These are phyloP conservation scores for Microtus ochrogaster DNA, from an alignment of 2,113 vertebrate species.

Conservation along the genomic window DNA sequence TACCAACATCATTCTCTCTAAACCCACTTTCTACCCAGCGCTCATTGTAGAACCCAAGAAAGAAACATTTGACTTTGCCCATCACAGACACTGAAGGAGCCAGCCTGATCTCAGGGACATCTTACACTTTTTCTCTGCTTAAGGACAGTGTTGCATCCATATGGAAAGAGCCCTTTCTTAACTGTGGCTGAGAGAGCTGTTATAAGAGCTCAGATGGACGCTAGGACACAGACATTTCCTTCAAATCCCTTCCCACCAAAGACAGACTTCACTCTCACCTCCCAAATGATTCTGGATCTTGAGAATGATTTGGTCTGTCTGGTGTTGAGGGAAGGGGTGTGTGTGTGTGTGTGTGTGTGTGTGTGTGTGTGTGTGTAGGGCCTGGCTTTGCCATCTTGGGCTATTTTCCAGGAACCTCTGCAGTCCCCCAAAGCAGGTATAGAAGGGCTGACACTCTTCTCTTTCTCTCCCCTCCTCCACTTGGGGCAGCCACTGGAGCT, in stretches of 20 bases:
- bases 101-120: conserved; percentile 22
- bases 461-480: neutral
- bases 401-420: conserved; percentile 24
- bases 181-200: neutral
- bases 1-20: neutral
- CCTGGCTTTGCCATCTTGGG: conserved; percentile 3
- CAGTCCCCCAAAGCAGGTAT: neutral
- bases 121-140: neutral
- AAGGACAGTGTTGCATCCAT: neutral
- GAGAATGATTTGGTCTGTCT: conserved; percentile 24
- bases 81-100: conserved; percentile 34
- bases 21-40: neutral
- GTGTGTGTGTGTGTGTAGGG: neutral
- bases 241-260: conserved; percentile 38
- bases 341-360: neutral
- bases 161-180: conserved; percentile 4
- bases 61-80: conserved; percentile 5
- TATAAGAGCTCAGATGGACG: conserved; percentile 4
- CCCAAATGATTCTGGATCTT: neutral
- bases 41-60: conserved; percentile 39
- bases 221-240: neutral
- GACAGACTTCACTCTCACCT: neutral
- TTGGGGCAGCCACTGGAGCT: neutral
- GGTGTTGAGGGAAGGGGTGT: neutral
- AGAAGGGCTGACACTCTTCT: neutral